Evolutionary conservation across 2,113 vertebrate species (phyloP).

Genomic region (Calyptomena viridis): DNA sequence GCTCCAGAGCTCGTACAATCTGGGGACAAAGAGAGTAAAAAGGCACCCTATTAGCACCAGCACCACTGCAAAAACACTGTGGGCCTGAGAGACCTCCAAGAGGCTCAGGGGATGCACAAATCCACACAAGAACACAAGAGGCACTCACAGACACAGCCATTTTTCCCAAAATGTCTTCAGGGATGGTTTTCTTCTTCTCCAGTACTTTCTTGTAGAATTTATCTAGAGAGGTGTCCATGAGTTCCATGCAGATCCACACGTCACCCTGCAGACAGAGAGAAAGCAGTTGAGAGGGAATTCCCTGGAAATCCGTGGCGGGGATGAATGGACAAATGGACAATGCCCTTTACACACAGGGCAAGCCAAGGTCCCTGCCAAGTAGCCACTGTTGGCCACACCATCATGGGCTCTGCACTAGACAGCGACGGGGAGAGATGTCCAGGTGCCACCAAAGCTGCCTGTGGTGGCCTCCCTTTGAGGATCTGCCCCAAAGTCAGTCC

Average conservation of each 20-base stretch:
- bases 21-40: not conserved
- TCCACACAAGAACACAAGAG: not conserved
- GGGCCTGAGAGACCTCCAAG: not conserved
- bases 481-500: not conserved
- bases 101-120: not conserved
- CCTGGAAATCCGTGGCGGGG: not conserved
- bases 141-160: constrained; percentile 81
- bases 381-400: not conserved
- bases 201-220: constrained; percentile 84
- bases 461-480: not conserved
- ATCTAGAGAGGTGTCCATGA: constrained; percentile 82
- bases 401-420: fast-evolving
- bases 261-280: constrained; percentile 56
- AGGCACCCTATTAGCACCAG: not conserved
- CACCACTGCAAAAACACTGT: not conserved
- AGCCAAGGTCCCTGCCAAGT: not conserved
- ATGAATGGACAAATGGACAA: not conserved
- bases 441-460: not conserved
- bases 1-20: constrained; percentile 81
- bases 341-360: not conserved
- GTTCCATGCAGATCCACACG: constrained; percentile 84
- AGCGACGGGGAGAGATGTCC: not conserved
- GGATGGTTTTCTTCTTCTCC: constrained; percentile 78
- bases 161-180: constrained; percentile 81
- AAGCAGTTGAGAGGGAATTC: not conserved